Evolutionary conservation across 2,797 vertebrate genomes (phyloP), one percentile per base, ranked within the genome.

Genomic region (Darevskia mixta): DNA sequence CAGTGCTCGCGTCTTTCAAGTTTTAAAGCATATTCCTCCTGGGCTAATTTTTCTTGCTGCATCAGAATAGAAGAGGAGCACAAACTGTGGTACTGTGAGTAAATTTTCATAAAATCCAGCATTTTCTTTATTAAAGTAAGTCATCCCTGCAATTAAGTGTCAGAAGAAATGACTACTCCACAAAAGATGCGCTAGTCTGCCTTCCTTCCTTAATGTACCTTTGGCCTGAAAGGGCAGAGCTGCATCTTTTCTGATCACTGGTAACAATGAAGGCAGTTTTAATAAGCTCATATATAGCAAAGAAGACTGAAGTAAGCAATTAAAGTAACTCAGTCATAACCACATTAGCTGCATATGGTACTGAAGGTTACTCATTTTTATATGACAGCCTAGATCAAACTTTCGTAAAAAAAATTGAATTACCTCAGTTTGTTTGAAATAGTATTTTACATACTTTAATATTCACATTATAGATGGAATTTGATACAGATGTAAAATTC

Each of bases 1-100:
- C 92, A 93, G 38, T 0, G 61, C 85, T 98, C 98, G 78, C 91
- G 92, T 81, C 96, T 96, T 92, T 96, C 95, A 86, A 99, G 96
- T 45, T 98, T 95, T 35, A 93, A 96, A 83, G 98, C 97, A 96
- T 97, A 97, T 69, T 96, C 96, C 93, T 97, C 98, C 86, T 98
- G 98, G 43, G 95, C 94, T 80, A 95, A 85, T 88, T 97, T 97
- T 96, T 98, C 97, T 83, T 93, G 94, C 98, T 99, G 87, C 25
- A 93, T 18, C 58, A 93, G 91, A 87, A 94, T 18, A 93, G 1
- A 49, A n/a, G 94, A 86, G 1, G 8, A 79, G 78, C 23, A 89
- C 77, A 84, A 1, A 11, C 49, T 3, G 85, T 86, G 18, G 80
- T 79, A 91, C 69, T 0, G 1, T 27, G 71, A 73, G 35, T 38